Conservation (phyloP, 2,113 vertebrate genomes). For the Rhizomys pruinosus region DNA sequence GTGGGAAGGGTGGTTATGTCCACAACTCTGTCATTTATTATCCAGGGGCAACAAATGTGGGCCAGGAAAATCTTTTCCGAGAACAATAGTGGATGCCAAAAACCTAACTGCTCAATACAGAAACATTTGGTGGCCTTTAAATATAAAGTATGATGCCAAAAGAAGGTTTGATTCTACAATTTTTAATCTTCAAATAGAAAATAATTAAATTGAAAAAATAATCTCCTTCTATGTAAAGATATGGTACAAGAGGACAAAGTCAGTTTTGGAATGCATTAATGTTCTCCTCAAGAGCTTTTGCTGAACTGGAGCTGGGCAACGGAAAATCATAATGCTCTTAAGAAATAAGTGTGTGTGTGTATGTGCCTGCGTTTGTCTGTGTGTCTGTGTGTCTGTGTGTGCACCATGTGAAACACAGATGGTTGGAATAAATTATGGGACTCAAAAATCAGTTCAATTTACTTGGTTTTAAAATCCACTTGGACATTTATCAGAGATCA, state of each 20-base stretch:
- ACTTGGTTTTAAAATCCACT: conserved; percentile 85
- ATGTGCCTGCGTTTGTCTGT: neutral
- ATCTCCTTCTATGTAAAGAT: conserved; percentile 79
- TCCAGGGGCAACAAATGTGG: conserved; percentile 60
- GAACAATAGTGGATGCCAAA: conserved; percentile 66
- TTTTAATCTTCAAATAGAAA: conserved; percentile 82
- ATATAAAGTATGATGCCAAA: conserved; percentile 81
- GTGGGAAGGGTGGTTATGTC: conserved; percentile 65
- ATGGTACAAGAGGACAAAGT: neutral
- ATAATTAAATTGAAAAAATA: conserved; percentile 71
- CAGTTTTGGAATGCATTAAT: conserved; percentile 75
- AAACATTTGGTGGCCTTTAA: conserved; percentile 87
- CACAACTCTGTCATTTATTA: conserved; percentile 64
- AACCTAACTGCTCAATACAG: conserved; percentile 76
- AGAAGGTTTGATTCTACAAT: conserved; percentile 73
- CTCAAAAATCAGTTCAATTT: conserved; percentile 83
- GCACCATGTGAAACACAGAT: conserved; percentile 83
- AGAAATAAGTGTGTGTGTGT: conserved; percentile 79
- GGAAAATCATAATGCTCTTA: conserved; percentile 79
- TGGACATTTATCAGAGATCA: conserved; percentile 82
- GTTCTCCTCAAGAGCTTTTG: conserved; percentile 40
- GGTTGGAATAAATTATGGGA: conserved; percentile 87
- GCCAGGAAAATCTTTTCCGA: conserved; percentile 68
- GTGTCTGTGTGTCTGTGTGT: neutral
- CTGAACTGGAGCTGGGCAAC: neutral